Evolutionary conservation across 2,888 invertebrate species (phyloP), one percentile per base, ranked within the genome.

Genomic region (Leptinotarsa haldemani): DNA sequence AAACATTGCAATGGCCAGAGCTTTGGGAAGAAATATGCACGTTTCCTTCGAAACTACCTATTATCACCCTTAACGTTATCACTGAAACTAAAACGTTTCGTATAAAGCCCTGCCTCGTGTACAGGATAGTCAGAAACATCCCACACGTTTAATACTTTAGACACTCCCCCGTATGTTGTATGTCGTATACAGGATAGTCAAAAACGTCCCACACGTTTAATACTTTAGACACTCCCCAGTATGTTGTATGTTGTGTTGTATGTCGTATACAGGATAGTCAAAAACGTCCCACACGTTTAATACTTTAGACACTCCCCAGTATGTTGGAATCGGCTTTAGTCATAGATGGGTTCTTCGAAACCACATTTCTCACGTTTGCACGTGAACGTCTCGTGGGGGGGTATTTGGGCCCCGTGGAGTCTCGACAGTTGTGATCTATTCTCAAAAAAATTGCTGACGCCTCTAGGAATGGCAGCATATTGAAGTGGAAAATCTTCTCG

Each of bases 351-450:
- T 69, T 77, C 79, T 9, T 67, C 48, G 47, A 71, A 80, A 18
- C 52, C 46, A 56, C 80, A 80, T 18, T 70, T 74, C 25, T 65
- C 40, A 13, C 66, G 61, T 30, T 18, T 46, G 64, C 79, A 79
- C 20, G 15, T 12, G 47, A 63, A 48, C 64, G 68, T 73, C 4
- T 47, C 13, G 65, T 80, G 74, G 4, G 72, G 66, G 13, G 77
- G 80, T 15, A 75, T n/a, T 46, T 70, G n/a, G 7, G 72, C 73
- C 16, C 77, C 79, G 50, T 68, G 70, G 25, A 77, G 56, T 74
- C 79, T 74, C 25, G 79, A 79, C 64, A 76, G 73, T 68, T 79
- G 79, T 47, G 80, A 80, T 76, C 78, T 65, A 68, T 80, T 80
- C 65, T 78, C 75, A 16, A 79, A 79, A 73, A 77, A 78, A 22